Base-by-base conservation (phyloP, 2,888 invertebrate species). In the Drosophila demipolita region DNA sequence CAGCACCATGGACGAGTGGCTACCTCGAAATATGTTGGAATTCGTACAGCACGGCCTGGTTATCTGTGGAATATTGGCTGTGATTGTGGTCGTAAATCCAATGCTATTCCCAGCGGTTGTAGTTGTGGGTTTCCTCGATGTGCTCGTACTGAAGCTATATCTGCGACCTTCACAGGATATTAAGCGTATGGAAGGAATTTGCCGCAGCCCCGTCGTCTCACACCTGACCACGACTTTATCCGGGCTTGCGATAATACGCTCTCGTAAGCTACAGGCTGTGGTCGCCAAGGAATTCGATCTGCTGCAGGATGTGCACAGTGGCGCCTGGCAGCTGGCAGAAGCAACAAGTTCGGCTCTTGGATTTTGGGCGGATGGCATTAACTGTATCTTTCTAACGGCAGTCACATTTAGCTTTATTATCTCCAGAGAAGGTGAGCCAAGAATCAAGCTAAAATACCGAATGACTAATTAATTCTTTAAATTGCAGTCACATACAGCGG, bases 181-280 rank as follows among this genome's bases (percentile, higher is more conserved):
- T 0, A 97, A 95, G 91, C 94, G 95, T 68, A 93, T 96, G 80
- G 96, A 96, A 90, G 95, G 95, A 80, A 95, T 95, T 69, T 95
- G 95, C 60, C 95, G 97, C 72, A 97, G 98, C 92, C 98, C 99
- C 0, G 96, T 98, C 0, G 98, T 98, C 92, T 97, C 97, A 0
- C 97, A 98, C 91, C 95, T 98, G 82, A 96, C 96, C 17, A 96
- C 98, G 2, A 96, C 97, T 0, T 93, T 99, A 9, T 95, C 96
- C 69, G 99, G 98, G 2, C 94, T 99, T 36, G 95, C 96, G 40
- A 98, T 98, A 0, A 98, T 99, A 68, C 94, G 99, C 72, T 96
- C 98, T 0, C 95, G 96, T 4, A 94, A 95, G 26, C 96, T 96
- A 1, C 95, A 96, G 91, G 94, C 95, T 71, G 94, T 96, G 86